Conservation (phyloP, 2,888 invertebrate genomes). For the Sphaeridia pumilis region DNA sequence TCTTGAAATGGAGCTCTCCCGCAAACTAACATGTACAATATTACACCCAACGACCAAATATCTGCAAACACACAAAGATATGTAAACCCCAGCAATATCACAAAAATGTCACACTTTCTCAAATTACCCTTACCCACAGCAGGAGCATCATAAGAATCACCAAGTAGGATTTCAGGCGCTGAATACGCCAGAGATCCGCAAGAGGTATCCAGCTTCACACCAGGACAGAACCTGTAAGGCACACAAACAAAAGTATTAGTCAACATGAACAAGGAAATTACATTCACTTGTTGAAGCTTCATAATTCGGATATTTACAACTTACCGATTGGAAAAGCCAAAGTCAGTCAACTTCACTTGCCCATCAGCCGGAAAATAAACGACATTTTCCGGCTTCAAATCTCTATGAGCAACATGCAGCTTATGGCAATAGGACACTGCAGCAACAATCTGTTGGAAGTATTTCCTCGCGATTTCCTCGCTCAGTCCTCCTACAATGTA, state of each 20-base stretch:
- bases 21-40: conserved; percentile 95
- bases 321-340: conserved; percentile 83
- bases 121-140: conserved; percentile 86
- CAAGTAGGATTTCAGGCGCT: conserved; percentile 95
- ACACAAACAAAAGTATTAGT: neutral
- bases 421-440: conserved; percentile 95
- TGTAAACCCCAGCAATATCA: too few relatives aligned
- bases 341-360: conserved; percentile 98
- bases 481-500: conserved; percentile 63
- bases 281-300: too few relatives aligned
- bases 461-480: conserved; percentile 72
- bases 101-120: too few relatives aligned
- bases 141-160: conserved; percentile 97
- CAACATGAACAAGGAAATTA: too few relatives aligned
- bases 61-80: conserved; percentile 57
- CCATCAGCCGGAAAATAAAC: conserved; percentile 73
- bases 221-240: conserved; percentile 80
- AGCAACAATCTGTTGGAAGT: conserved; percentile 91
- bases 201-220: conserved; percentile 91
- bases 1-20: conserved; percentile 97
- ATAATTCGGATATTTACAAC: too few relatives aligned
- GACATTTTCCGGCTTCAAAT: conserved; percentile 98
- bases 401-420: conserved; percentile 74
- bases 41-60: conserved; percentile 98
- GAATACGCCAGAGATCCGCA: conserved; percentile 98